phyloP scores from a whole-genome alignment of 1,140 invertebrate genomes.

The Triops longicaudatus region DNA sequence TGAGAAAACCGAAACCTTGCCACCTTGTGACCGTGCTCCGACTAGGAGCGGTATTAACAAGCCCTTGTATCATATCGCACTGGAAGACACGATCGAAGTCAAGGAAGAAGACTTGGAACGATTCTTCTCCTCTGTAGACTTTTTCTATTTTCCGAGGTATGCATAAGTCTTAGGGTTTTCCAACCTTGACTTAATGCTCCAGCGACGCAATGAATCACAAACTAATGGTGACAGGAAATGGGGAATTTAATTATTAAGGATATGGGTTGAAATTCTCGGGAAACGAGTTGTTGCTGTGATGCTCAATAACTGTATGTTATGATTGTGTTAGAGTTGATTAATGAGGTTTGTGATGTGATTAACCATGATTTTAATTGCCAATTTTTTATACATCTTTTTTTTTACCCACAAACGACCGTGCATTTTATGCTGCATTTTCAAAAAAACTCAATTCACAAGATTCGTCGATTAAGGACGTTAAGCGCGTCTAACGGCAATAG shows the following conservation, averaged over 20 bases:
- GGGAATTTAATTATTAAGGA: neutral
- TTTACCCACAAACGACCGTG: neutral
- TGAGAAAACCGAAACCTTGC: constrained; percentile 40
- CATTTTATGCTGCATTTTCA: neutral
- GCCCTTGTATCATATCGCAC: constrained; percentile 19
- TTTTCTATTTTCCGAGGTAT: constrained; percentile 18
- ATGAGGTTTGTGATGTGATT: neutral
- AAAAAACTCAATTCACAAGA: constrained; percentile 17
- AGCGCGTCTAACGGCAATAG: constrained; percentile 22
- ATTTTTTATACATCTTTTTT: neutral
- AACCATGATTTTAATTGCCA: neutral
- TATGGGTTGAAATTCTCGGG: neutral
- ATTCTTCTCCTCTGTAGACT: constrained; percentile 24
- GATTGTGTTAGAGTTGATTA: neutral
- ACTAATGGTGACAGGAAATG: neutral
- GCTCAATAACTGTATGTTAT: neutral
- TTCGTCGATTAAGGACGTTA: constrained; percentile 21
- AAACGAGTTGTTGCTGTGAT: neutral
- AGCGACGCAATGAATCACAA: neutral
- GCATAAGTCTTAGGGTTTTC: neutral
- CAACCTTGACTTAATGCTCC: neutral
- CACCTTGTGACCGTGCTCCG: constrained; percentile 9
- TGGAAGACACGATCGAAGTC: constrained; percentile 25
- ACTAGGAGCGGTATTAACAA: neutral
- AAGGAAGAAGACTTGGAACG: constrained; percentile 25